Evolutionary conservation across 2,888 invertebrate genomes (phyloP).

Genomic region (Caenorhabditis becei): DNA sequence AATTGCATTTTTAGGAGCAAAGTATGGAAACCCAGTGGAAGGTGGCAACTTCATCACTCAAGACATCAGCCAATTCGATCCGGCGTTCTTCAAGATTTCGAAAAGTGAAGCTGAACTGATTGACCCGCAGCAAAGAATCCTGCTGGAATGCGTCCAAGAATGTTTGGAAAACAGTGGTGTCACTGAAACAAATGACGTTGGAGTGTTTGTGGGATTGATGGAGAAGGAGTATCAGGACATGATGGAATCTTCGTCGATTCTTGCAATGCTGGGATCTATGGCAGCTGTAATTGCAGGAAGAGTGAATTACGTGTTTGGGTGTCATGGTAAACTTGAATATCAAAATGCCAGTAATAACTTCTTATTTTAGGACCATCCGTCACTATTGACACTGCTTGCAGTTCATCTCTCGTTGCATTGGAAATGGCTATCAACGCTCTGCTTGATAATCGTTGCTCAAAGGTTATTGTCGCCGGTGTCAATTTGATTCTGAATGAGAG

Average conservation of each 20-base stretch:
- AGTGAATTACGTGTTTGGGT: constrained; percentile 73
- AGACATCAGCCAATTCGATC: constrained; percentile 73
- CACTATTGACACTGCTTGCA: constrained; percentile 96
- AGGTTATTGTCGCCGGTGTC: constrained; percentile 90
- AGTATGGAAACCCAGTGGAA: constrained; percentile 72
- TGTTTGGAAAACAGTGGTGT: constrained; percentile 76
- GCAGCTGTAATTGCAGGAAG: constrained; percentile 75
- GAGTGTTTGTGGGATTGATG: constrained; percentile 80
- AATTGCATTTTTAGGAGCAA: constrained; percentile 37
- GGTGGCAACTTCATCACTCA: constrained; percentile 76
- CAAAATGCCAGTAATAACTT: not conserved
- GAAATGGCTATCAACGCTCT: constrained; percentile 87
- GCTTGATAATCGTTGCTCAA: constrained; percentile 90
- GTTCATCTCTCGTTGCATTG: constrained; percentile 94
- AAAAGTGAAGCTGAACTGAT: constrained; percentile 77
- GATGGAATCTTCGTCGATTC: constrained; percentile 65
- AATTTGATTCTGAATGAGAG: constrained; percentile 85
- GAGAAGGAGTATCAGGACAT: constrained; percentile 78
- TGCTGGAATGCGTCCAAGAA: constrained; percentile 77
- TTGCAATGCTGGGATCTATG: constrained; percentile 74
- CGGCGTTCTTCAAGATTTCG: constrained; percentile 77
- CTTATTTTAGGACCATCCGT: constrained; percentile 87
- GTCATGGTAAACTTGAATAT: constrained; percentile 55
- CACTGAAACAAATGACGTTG: constrained; percentile 59
- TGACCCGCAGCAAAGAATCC: constrained; percentile 80